Conservation (phyloP, 2,888 invertebrate species). For the Phoronis australis region DNA sequence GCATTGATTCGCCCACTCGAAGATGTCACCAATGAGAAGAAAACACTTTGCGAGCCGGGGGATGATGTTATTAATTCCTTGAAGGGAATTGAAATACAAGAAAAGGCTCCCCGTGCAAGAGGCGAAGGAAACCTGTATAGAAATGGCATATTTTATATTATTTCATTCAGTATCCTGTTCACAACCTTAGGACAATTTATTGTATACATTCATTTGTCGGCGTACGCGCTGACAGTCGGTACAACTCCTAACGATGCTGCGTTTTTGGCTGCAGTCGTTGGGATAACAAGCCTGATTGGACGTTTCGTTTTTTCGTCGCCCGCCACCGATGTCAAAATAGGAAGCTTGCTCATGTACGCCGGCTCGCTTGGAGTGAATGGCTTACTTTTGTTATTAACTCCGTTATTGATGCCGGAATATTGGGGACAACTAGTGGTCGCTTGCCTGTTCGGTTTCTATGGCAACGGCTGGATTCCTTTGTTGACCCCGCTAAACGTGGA, state of each 20-base stretch:
- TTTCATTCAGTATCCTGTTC: constrained; percentile 24
- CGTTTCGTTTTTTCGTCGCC: constrained; percentile 22
- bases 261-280: constrained; percentile 22
- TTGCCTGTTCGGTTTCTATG: constrained; percentile 22
- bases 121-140: constrained; percentile 22
- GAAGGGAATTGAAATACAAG: no score
- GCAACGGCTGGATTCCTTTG: constrained; percentile 23
- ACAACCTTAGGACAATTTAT: constrained; percentile 27
- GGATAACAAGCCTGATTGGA: constrained; percentile 25
- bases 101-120: no score
- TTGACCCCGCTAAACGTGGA: constrained; percentile 20
- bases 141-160: constrained; percentile 19
- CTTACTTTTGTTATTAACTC: constrained; percentile 16
- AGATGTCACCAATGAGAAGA: no score
- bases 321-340: constrained; percentile 13
- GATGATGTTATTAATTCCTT: no score
- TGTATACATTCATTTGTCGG: constrained; percentile 26
- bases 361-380: constrained; percentile 19
- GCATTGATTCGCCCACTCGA: constrained; percentile 24
- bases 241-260: constrained; percentile 19
- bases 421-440: constrained; percentile 15
- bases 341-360: constrained; percentile 19
- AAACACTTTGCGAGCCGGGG: no score
- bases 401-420: constrained; percentile 15
- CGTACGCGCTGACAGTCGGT: constrained; percentile 19